A percentile compares a stretch with the other conserved stretches of the same genome.
These are phyloP conservation scores for Pharmacophagus antenor DNA, from an alignment of 2,888 invertebrate genomes.

Conservation along the genomic window DNA sequence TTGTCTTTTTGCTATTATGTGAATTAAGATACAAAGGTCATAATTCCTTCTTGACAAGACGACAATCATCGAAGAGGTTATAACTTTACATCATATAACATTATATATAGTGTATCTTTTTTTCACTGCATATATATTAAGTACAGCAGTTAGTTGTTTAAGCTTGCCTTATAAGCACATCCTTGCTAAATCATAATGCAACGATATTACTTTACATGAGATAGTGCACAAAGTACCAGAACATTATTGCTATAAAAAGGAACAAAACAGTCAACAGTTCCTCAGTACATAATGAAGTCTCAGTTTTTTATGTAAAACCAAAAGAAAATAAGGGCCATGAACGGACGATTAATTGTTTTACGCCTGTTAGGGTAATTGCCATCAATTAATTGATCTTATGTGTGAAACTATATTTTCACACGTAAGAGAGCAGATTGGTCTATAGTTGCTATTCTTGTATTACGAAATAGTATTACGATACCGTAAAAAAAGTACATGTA, in stretches of 20 bases:
- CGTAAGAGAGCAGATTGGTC: neutral
- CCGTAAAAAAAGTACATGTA: neutral
- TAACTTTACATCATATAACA: no score
- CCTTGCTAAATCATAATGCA: neutral
- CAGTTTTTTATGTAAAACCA: neutral
- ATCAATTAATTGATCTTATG: conserved; percentile 9
- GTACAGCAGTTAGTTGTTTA: no score
- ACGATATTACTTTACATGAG: neutral
- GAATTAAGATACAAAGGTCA: no score
- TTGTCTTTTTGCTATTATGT: no score
- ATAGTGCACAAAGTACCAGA: neutral
- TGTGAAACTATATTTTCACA: conserved; percentile 20
- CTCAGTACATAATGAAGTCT: neutral
- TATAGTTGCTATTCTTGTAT: neutral
- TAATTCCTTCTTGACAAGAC: no score
- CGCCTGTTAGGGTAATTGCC: conserved; percentile 19
- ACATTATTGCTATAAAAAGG: neutral
- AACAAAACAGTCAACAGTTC: neutral
- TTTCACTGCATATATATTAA: no score
- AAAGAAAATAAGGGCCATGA: conserved; percentile 16
- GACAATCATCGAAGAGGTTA: no score
- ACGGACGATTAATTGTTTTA: neutral
- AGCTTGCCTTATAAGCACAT: no score
- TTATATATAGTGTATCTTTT: no score
- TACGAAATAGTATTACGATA: neutral